Evolutionary conservation across 2,113 vertebrate genomes (phyloP).

Genomic region (Motacilla tschutschensis): DNA sequence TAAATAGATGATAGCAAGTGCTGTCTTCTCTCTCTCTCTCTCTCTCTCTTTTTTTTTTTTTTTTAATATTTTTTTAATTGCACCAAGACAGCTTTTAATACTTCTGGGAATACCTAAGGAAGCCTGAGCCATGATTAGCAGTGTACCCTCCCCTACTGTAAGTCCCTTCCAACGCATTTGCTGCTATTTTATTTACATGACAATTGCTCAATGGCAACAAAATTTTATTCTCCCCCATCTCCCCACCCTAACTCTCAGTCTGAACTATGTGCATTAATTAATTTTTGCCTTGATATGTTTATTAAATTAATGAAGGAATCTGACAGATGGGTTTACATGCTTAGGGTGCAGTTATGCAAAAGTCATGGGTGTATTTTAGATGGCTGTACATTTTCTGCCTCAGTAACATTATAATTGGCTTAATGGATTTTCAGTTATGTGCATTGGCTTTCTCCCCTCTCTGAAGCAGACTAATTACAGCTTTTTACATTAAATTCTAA

Average conservation of each 20-base stretch:
- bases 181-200: conserved; percentile 80
- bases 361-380: conserved; percentile 58
- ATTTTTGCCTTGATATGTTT: conserved; percentile 84
- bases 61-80: conserved; percentile 81
- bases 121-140: conserved; percentile 75
- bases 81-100: conserved; percentile 75
- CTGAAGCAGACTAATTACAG: conserved; percentile 69
- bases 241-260: not conserved
- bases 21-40: conserved; percentile 44
- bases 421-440: conserved; percentile 65
- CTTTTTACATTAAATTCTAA: conserved; percentile 74
- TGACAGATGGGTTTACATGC: conserved; percentile 75
- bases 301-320: conserved; percentile 84
- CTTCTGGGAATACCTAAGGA: conserved; percentile 79
- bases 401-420: conserved; percentile 63
- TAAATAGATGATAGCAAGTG: conserved; percentile 80
- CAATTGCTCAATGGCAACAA: conserved; percentile 80
- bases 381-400: conserved; percentile 44
- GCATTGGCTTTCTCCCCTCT: conserved; percentile 24
- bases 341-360: conserved; percentile 65
- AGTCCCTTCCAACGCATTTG: conserved; percentile 45
- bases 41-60: not conserved
- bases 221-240: conserved; percentile 62
- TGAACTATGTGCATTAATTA: conserved; percentile 80
- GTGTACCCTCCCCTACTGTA: conserved; percentile 30